Percentiles rank a stretch among this genome's conserved stretches.
Evolutionary conservation across 30 jellyfish, hydroid and myxozoan genomes (phyloP).

Genomic region (Cassiopea xamachana): DNA sequence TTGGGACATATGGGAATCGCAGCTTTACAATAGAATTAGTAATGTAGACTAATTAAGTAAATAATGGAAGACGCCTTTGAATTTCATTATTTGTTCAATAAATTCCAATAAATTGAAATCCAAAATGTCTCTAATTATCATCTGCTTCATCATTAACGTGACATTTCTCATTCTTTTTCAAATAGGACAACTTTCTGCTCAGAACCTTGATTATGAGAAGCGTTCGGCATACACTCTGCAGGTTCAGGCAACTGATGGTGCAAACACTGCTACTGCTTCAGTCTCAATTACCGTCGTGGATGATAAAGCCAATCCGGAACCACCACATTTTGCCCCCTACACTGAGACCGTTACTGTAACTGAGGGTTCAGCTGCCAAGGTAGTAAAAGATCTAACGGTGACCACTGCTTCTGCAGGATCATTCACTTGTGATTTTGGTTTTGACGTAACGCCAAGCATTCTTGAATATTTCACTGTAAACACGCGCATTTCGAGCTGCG

Average conservation of each 20-base stretch:
- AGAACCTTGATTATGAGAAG: conserved; percentile 82
- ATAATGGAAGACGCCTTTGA: too few species aligned
- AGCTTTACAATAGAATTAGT: too few species aligned
- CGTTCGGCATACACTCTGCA: conserved; percentile 56
- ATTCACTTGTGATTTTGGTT: conserved; percentile 86
- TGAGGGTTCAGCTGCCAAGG: conserved; percentile 70
- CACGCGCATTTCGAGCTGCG: conserved; percentile 81
- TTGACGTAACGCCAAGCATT: conserved; percentile 77
- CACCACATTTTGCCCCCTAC: conserved; percentile 80
- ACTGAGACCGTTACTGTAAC: conserved; percentile 49
- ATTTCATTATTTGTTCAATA: too few species aligned
- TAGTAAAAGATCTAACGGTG: conserved; percentile 63
- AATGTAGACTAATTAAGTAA: too few species aligned
- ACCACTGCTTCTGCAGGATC: conserved; percentile 57
- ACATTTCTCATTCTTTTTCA: not conserved
- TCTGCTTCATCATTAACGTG: not conserved
- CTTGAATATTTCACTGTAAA: conserved; percentile 60
- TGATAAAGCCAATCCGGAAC: conserved; percentile 68
- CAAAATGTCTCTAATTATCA: not conserved
- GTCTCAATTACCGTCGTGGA: conserved; percentile 82
- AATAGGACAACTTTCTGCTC: conserved; percentile 90
- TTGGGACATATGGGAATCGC: too few species aligned
- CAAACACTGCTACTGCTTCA: conserved; percentile 62
- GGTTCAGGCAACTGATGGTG: conserved; percentile 88
- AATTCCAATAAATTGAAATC: too few species aligned